A percentile compares a stretch with the other conserved stretches of the same genome.
These are phyloP conservation scores for Octonoba sinensis DNA, from an alignment of 2,888 invertebrate species.

Conservation along the genomic window DNA sequence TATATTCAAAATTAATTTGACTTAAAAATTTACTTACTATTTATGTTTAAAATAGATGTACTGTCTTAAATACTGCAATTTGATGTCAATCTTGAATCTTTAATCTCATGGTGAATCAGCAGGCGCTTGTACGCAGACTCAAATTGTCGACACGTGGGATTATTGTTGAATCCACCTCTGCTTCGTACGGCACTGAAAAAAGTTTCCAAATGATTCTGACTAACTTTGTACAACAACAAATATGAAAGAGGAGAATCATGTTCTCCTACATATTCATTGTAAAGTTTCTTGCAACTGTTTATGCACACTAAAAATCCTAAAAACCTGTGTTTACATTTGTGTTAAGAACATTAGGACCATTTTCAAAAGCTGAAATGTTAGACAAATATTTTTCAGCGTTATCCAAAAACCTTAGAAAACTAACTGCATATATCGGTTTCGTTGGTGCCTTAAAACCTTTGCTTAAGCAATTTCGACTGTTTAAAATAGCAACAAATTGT, in stretches of 20 bases:
- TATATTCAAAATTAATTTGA: no score
- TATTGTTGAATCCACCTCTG: not conserved
- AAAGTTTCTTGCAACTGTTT: not conserved
- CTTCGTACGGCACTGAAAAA: not conserved
- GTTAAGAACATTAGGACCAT: not conserved
- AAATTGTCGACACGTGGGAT: not conserved
- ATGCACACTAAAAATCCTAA: not conserved
- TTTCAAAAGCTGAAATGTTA: not conserved
- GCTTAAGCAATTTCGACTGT: constrained; percentile 1
- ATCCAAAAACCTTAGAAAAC: not conserved
- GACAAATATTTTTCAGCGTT: not conserved
- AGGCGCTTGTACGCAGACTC: not conserved
- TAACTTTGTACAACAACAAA: not conserved
- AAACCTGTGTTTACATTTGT: not conserved
- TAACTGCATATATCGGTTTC: not conserved
- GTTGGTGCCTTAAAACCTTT: not conserved
- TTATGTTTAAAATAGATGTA: no score
- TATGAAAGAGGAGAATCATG: not conserved
- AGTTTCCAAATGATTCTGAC: not conserved
- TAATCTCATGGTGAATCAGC: not conserved
- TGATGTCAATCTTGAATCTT: no score
- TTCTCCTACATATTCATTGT: no score
- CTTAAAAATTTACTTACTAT: no score
- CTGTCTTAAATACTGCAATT: no score
- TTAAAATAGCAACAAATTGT: constrained; percentile 12